Conservation (phyloP, 2,113 vertebrate species). For the Caranx melampygus region DNA sequence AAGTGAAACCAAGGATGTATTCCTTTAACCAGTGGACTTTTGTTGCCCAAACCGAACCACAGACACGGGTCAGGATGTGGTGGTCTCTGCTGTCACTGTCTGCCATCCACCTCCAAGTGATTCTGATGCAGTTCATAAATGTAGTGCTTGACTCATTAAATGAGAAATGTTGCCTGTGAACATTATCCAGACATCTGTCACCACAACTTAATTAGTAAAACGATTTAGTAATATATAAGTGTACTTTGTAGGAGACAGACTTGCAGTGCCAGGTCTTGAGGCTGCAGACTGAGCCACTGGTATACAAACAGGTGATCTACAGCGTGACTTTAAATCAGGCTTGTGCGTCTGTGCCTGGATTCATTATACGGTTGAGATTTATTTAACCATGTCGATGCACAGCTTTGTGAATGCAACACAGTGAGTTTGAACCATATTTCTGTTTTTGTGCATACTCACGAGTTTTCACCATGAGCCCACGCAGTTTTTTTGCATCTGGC, state of each 20-base stretch:
- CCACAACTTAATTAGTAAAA: background rate
- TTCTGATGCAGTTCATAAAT: too few relatives aligned
- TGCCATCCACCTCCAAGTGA: too few relatives aligned
- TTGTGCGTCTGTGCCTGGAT: background rate
- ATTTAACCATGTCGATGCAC: too few relatives aligned
- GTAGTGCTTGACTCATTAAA: too few relatives aligned
- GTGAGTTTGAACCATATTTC: background rate
- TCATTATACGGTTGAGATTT: too few relatives aligned
- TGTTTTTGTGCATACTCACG: background rate
- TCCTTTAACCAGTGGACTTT: too few relatives aligned
- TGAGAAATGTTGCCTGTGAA: background rate
- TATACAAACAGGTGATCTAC: background rate
- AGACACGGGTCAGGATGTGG: too few relatives aligned
- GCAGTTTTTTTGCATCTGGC: background rate
- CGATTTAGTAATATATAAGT: background rate
- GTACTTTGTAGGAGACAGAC: background rate
- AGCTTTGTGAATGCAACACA: background rate
- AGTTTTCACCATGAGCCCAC: background rate
- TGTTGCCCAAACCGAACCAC: too few relatives aligned
- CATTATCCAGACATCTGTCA: background rate
- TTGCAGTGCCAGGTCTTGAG: background rate
- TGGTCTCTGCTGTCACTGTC: too few relatives aligned
- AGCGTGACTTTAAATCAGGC: background rate
- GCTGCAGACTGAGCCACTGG: background rate
- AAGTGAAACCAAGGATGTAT: too few relatives aligned